These are phyloP conservation scores for Microcebus murinus DNA, from an alignment of 2,113 vertebrate genomes.

Conservation along the genomic window DNA sequence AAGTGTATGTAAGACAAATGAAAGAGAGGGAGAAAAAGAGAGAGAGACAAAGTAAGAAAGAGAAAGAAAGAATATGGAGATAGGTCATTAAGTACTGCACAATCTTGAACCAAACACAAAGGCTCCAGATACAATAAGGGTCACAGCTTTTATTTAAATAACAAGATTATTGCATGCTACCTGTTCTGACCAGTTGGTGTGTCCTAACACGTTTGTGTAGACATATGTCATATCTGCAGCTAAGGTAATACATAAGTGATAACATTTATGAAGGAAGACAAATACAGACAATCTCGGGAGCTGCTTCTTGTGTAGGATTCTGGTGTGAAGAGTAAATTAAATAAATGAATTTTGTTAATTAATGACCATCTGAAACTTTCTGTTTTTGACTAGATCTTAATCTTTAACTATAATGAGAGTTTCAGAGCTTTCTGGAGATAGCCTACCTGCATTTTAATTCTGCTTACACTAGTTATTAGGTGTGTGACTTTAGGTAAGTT, in stretches of 20 bases:
- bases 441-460: not conserved
- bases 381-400: not conserved
- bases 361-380: not conserved
- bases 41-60: not conserved
- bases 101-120: not conserved
- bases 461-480: not conserved
- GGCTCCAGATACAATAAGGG: rapidly evolving
- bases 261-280: not conserved
- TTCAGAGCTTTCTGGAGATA: not conserved
- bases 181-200: not conserved
- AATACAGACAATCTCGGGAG: not conserved
- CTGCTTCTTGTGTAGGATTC: not conserved
- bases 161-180: not conserved
- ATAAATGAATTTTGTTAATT: not conserved
- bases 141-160: not conserved
- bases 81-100: not conserved
- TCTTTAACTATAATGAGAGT: not conserved
- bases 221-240: not conserved
- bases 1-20: not conserved
- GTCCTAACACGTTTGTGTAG: not conserved
- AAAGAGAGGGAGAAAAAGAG: not conserved
- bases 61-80: not conserved
- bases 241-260: not conserved
- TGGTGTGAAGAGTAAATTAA: not conserved
- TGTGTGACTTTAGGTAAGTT: not conserved